Evolutionary conservation across 2,113 vertebrate species (phyloP).

Genomic region (Dendrocopos noguchii): DNA sequence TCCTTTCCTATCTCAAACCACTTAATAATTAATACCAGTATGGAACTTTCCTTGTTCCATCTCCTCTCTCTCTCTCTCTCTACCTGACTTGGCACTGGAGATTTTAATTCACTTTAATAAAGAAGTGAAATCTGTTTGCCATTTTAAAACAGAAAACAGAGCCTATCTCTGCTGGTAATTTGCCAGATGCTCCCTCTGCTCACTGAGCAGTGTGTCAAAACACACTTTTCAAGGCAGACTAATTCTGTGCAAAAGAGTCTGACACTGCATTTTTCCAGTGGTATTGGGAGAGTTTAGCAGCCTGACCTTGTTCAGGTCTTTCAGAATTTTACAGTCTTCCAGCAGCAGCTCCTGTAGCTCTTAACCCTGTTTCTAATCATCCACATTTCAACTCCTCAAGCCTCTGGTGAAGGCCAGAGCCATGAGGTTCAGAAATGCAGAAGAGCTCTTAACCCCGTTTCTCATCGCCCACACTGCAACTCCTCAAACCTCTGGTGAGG

Average conservation of each 20-base stretch:
- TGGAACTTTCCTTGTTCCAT: not conserved
- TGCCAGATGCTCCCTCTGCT: constrained; percentile 29
- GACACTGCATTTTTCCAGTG: not conserved
- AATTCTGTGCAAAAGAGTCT: not conserved
- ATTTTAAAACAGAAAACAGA: not conserved
- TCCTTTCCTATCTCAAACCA: not conserved
- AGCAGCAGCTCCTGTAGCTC: not conserved
- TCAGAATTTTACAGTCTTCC: not conserved
- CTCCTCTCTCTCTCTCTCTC: not conserved
- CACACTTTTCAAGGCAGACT: constrained; percentile 14
- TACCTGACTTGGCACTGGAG: not conserved
- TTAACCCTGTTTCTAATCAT: constrained; percentile 5
- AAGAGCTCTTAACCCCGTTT: not conserved
- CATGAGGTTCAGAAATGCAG: not conserved
- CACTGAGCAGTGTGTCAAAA: constrained; percentile 14
- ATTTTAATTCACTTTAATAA: constrained; percentile 7
- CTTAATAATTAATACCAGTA: not conserved
- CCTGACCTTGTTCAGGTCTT: not conserved
- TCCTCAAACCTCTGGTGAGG: not conserved
- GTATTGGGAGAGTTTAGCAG: not conserved
- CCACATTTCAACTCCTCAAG: not conserved
- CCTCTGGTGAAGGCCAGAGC: not conserved
- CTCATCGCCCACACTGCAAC: not conserved
- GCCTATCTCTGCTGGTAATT: constrained; percentile 1
- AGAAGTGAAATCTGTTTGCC: not conserved